These are phyloP conservation scores for Melanocharis versteri DNA, from an alignment of 2,113 vertebrate genomes.

Conservation along the genomic window DNA sequence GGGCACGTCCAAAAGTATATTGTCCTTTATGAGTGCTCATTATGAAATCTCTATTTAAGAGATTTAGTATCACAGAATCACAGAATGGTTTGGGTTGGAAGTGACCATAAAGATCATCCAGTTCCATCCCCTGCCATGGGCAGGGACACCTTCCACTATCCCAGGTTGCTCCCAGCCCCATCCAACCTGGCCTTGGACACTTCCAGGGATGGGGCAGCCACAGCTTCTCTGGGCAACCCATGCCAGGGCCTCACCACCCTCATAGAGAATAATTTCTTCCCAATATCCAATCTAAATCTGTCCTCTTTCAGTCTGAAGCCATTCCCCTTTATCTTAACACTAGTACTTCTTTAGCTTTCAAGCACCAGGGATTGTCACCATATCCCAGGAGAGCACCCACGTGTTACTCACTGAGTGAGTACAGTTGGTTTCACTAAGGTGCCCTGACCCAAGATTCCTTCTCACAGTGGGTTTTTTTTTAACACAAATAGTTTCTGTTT, in stretches of 20 bases:
- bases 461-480: background rate
- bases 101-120: background rate
- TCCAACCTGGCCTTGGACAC: background rate
- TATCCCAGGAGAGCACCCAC: background rate
- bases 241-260: background rate
- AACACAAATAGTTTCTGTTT: background rate
- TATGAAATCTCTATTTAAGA: background rate
- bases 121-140: background rate
- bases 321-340: background rate
- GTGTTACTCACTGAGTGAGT: background rate
- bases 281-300: background rate
- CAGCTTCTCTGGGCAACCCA: background rate
- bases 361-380: background rate
- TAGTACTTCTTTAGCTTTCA: background rate
- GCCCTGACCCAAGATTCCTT: background rate
- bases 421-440: background rate
- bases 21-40: background rate
- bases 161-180: accelerated
- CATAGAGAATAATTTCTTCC: background rate
- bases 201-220: background rate
- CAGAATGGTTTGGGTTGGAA: background rate
- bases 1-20: background rate
- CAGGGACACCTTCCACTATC: background rate
- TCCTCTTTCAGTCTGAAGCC: background rate
- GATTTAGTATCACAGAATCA: background rate